These are phyloP conservation scores for Tetanocera ferruginea DNA, from an alignment of 2,888 invertebrate genomes.

Conservation along the genomic window DNA sequence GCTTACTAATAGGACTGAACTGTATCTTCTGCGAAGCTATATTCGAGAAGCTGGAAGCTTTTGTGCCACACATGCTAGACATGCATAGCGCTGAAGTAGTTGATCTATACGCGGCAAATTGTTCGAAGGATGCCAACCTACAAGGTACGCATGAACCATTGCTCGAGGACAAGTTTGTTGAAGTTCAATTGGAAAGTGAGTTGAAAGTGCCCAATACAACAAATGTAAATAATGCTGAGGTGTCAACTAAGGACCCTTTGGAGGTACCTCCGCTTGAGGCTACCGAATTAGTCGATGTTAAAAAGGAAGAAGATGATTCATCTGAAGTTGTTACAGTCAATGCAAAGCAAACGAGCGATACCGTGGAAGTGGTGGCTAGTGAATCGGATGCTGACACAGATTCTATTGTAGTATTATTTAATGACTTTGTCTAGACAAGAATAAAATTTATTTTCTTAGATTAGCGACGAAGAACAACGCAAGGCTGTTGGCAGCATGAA, in stretches of 20 bases:
- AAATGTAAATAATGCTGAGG: neutral
- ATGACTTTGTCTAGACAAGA: neutral
- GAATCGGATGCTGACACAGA: neutral
- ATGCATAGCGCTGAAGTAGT: neutral
- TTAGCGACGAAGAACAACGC: neutral
- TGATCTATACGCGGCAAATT: neutral
- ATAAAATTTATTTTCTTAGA: neutral
- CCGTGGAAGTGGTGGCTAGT: neutral
- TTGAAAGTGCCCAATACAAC: neutral
- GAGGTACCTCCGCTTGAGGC: neutral
- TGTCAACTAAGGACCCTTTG: neutral
- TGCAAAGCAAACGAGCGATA: neutral
- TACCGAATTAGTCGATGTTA: neutral
- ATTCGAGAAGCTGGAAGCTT: constrained; percentile 43
- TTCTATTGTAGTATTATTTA: neutral
- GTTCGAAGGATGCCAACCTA: neutral
- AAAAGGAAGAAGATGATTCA: neutral
- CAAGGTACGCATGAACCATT: neutral
- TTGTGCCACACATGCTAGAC: constrained; percentile 43
- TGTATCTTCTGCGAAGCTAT: constrained; percentile 44
- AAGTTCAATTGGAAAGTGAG: neutral
- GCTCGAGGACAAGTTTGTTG: neutral
- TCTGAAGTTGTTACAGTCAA: neutral
- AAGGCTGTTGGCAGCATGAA: neutral
- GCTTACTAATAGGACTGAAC: constrained; percentile 22